Base-by-base conservation (phyloP, 2,113 vertebrate species). In the Pelvicachromis taeniatus region DNA sequence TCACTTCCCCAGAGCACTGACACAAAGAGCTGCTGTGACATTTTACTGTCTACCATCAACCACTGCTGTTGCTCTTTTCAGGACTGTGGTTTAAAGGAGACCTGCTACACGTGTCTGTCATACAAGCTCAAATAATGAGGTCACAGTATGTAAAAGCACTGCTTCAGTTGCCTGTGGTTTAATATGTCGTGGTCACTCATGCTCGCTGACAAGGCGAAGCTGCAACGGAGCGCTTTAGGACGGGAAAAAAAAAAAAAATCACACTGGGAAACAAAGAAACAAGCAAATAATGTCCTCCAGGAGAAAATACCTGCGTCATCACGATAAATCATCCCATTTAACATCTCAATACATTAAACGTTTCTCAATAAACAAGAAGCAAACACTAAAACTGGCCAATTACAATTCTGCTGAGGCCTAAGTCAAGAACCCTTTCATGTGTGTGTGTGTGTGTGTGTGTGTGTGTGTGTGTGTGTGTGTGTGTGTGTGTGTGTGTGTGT, bases 161-260 rank as follows among this genome's bases (percentile, higher is more conserved):
- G 19, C 52, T 54, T 54, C 52, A 21, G 4, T 54, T 54, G 11
- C n/a, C 52, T n/a, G n/a, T 5, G 21, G n/a, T 54, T 50, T 29
- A 29, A 48, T 19, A 50, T 8, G 68, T 12, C 68, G 17, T 5
- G 23, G 0, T 16, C 11, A 50, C 23, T 50, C 42, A 7, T 0
- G 23, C 16, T 16, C 16, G 45, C 23, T 31, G 31, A 48, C 42
- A 26, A 50, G 14, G 40, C 9, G 5, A 23, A 29, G 40, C 21
- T 48, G 40, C 23, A 70, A 26, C 21, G 2, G 1, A 23, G 0
- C 0, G 3, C 16, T 50, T 75, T 1, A 31, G 42, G 42, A 50
- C 0, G 16, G 68, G n/a, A n/a, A n/a, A n/a, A n/a, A n/a, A n/a
- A 29, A 21, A 45, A 45, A 45, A 4, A 21, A 68, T 68, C n/a